Base-by-base conservation (phyloP, 2,888 invertebrate species). In the Platycheirus albimanus region DNA sequence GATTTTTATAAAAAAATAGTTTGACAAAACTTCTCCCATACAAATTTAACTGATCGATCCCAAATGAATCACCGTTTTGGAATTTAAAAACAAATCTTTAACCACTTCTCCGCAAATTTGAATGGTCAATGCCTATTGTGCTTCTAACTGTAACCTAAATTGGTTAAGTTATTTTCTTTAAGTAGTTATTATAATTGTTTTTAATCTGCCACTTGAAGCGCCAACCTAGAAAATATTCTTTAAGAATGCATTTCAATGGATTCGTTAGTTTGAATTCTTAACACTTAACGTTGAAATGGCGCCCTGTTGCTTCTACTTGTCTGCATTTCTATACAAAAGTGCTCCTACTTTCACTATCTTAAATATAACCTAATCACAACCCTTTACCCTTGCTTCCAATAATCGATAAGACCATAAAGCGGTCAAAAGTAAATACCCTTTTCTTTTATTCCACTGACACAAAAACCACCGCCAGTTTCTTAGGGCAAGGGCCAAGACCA, bases 401-500 rank as follows among this genome's bases (percentile, higher is more conserved):
- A 47, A 58, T 58, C 69, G 8, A 70, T 58, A 58, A 8, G 1
- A 33, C 45, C 30, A 54, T 30, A 54, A 67, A 56, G 33, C 56
- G 56, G 69, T 47, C 67, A 69, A 45, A 20, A 10, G 15, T 30
- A 20, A 20, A 20, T n/a, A 38, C 56, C 20, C 24, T 11, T 19
- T 4, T n/a, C 8, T 33, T 11, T 33, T 30, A 1, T 38, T 28
- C 1, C 30, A 28, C n/a, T 41, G 10, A 11, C 13, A 43, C 5
- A 6, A 43, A 28, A 30, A n/a, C 3, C 3, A 33, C 1, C n/a
- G 8, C 30, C 45, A 54, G 20, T 56, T 7, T 15, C 56, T 47
- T 10, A 70, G 47, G 47, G 1, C 56, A 70, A 70, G 47, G 30
- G 45, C 19, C 61, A 61, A 43, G 61, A 45, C 15, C 41, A 58